Conservation (phyloP, 2,888 invertebrate species). For the Falcaria lacertinaria region DNA sequence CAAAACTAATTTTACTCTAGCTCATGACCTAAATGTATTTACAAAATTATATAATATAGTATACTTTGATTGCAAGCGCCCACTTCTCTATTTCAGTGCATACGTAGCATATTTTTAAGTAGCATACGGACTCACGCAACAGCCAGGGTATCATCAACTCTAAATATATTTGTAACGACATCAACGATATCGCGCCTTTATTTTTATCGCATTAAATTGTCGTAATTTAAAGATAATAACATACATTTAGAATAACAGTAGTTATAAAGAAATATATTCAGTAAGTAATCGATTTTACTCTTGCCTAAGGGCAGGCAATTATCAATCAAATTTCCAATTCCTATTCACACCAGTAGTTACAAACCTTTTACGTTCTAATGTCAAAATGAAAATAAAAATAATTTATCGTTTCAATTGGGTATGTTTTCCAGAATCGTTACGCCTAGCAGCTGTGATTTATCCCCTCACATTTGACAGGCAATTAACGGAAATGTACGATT, state of each 20-base stretch:
- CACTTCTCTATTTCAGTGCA: no score
- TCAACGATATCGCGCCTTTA: no score
- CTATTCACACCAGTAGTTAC: background rate
- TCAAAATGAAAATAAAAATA: background rate
- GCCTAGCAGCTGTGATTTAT: conserved; percentile 20
- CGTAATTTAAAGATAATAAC: background rate
- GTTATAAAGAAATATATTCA: background rate
- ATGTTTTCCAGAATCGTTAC: conserved; percentile 9
- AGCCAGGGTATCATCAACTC: no score
- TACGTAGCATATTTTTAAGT: no score
- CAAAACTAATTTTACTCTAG: background rate
- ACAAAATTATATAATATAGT: no score
- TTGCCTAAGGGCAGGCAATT: background rate
- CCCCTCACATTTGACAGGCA: conserved; percentile 31
- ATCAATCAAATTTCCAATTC: background rate
- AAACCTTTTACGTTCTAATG: background rate
- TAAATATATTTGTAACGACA: no score
- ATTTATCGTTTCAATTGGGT: background rate
- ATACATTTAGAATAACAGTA: background rate
- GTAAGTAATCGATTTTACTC: background rate
- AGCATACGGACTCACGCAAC: no score
- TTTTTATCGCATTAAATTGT: no score
- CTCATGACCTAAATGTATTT: background rate
- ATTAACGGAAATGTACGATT: conserved; percentile 24
- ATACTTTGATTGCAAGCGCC: no score